Base-by-base conservation (phyloP, 2,888 invertebrate genomes). In the Yponomeuta plumbellus region DNA sequence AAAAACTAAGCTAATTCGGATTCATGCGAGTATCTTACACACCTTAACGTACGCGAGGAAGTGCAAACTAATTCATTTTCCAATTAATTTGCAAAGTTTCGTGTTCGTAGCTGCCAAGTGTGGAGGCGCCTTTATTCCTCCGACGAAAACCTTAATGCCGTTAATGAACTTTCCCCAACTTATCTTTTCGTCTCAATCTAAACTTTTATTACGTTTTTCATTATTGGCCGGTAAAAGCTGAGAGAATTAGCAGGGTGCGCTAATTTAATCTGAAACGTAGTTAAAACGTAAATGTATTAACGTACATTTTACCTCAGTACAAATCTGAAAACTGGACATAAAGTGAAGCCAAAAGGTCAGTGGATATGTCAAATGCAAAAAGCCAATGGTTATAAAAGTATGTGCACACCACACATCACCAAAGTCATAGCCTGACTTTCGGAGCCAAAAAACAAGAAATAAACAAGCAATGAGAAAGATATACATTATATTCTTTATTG, bases 91-190 rank as follows among this genome's bases (percentile, higher is more conserved):
- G 17, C 44, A 17, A 52, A 52, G 44, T 52, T 52, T 52, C 17
- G 17, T 52, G 44, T 52, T 52, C 44, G 44, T 17, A 3, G 44
- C 17, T 62, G n/a, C 39, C 23, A 23, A 62, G 62, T 62, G n/a
- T 39, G 39, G 34, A 26, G 62, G 23, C 39, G 26, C 62, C 34
- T 20, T 62, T 34, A 62, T 52, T 52, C 44, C 44, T 52, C n/a
- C 74, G 76, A 76, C 74, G 75, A 75, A 76, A 81, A 79, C 80
- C 77, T 80, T 82, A 78, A 79, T 77, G 73, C 71, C 75, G 77
- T 77, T 81, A 84, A 83, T 79, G 80, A 82, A 83, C 76, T 81
- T 80, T 77, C 73, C 77, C 74, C 73, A 75, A 79, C 79, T 78
- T 79, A 73, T 78, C 62, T 59, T 21, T 52, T 23, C 59, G 59